Conservation (phyloP, 2,888 invertebrate genomes). For the Marronus borbonicus region DNA sequence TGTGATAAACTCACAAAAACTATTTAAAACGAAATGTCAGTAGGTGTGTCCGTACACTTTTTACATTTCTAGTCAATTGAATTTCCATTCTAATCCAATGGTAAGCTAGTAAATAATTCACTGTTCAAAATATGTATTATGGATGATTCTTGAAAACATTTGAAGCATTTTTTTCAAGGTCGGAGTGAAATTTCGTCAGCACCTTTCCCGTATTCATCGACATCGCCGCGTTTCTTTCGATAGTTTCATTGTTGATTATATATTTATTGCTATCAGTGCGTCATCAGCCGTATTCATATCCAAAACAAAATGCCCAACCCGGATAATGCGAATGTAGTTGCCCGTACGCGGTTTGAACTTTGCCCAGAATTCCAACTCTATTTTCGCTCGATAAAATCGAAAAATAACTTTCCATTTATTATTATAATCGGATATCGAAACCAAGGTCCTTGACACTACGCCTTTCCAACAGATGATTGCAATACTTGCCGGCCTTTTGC, state of each 20-base stretch:
- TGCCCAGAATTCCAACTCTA: conserved; percentile 37
- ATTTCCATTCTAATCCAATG: too few relatives aligned
- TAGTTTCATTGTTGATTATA: background rate
- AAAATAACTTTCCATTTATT: conserved; percentile 33
- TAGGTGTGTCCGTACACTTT: background rate
- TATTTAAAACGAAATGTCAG: conserved; percentile 6
- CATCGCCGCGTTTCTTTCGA: background rate
- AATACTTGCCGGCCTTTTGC: conserved; percentile 15
- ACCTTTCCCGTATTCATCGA: background rate
- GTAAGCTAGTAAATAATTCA: too few relatives aligned
- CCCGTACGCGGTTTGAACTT: conserved; percentile 3
- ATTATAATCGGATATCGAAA: conserved; percentile 23
- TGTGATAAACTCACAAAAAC: too few relatives aligned
- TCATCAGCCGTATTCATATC: background rate
- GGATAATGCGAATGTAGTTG: background rate
- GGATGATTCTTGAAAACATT: too few relatives aligned
- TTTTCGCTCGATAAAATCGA: conserved; percentile 9
- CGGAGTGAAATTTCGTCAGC: background rate
- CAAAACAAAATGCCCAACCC: background rate
- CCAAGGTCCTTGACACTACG: conserved; percentile 41
- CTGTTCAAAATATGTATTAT: too few relatives aligned
- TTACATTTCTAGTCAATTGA: too few relatives aligned
- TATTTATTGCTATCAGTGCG: background rate
- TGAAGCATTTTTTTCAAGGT: background rate
- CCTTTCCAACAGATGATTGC: conserved; percentile 44